Percentiles rank a stretch among this genome's conserved stretches.
These are phyloP conservation scores for Atherinosoma microstoma DNA, from an alignment of 2,797 vertebrate species.

Conservation along the genomic window DNA sequence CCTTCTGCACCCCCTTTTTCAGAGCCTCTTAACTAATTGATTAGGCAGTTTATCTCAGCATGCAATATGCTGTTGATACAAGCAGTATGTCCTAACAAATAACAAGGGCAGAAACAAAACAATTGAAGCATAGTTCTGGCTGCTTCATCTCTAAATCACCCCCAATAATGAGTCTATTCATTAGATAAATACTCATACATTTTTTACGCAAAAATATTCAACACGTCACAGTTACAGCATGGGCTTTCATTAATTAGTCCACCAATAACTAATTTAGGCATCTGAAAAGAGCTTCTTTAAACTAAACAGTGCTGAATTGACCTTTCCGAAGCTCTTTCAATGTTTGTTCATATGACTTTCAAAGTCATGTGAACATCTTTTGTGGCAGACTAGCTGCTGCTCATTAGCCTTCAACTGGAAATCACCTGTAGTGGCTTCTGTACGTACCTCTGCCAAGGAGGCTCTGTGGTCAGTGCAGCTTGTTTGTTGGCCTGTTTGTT, in stretches of 20 bases:
- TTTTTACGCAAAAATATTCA: neutral
- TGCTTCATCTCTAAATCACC: neutral
- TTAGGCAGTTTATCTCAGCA: conserved; percentile 2
- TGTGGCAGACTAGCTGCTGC: neutral
- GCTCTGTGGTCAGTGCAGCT: too few relatives aligned
- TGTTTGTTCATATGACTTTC: neutral
- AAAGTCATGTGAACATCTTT: too few relatives aligned
- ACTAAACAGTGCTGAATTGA: neutral
- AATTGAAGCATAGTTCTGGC: neutral
- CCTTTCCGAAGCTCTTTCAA: neutral
- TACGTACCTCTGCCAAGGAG: neutral
- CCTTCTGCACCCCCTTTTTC: neutral
- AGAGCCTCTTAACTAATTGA: conserved; percentile 3
- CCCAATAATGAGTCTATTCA: neutral
- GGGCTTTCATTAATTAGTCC: neutral
- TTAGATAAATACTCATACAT: neutral
- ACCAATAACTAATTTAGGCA: neutral
- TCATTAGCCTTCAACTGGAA: too few relatives aligned
- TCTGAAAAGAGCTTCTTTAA: neutral
- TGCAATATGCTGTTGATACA: neutral
- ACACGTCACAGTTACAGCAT: neutral
- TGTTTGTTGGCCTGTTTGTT: neutral
- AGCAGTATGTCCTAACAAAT: neutral
- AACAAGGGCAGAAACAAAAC: neutral
- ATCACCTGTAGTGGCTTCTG: neutral